A percentile compares a stretch with the other conserved stretches of the same genome.
Conservation (phyloP, 2,797 vertebrate species). For the Furcifer pardalis region DNA sequence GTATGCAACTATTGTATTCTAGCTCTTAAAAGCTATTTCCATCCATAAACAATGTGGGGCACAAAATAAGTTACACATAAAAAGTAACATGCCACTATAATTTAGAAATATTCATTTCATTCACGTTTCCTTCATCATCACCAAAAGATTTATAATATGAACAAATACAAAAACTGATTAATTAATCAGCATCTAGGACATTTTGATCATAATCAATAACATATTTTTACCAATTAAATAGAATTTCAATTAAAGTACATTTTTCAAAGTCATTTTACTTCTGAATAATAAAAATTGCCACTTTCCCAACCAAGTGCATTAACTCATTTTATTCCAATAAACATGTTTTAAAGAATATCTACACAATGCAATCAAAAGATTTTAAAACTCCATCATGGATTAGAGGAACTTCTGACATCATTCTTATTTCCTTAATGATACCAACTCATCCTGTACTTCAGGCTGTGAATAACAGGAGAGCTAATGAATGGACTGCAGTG, state of each 20-base stretch:
- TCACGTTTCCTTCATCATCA: constrained; percentile 61
- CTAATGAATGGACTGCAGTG: too few species aligned
- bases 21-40: constrained; percentile 56
- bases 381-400: not conserved
- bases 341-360: not conserved
- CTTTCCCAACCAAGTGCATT: constrained; percentile 55
- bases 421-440: not conserved
- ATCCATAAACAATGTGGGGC: constrained; percentile 41
- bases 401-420: not conserved
- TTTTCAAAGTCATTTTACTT: constrained; percentile 72
- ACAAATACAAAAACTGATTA: constrained; percentile 73
- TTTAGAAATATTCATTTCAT: constrained; percentile 73
- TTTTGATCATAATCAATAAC: constrained; percentile 81
- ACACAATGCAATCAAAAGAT: not conserved
- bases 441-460: not conserved
- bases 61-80: constrained; percentile 59
- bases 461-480: not conserved
- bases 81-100: constrained; percentile 61
- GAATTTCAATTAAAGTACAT: constrained; percentile 77
- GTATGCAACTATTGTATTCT: constrained; percentile 50
- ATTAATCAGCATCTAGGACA: constrained; percentile 73
- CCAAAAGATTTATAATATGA: constrained; percentile 74
- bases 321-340: constrained; percentile 55
- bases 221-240: constrained; percentile 76
- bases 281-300: constrained; percentile 59